These are phyloP conservation scores for Loriculus beryllinus DNA, from an alignment of 2,797 vertebrate genomes.

Conservation along the genomic window DNA sequence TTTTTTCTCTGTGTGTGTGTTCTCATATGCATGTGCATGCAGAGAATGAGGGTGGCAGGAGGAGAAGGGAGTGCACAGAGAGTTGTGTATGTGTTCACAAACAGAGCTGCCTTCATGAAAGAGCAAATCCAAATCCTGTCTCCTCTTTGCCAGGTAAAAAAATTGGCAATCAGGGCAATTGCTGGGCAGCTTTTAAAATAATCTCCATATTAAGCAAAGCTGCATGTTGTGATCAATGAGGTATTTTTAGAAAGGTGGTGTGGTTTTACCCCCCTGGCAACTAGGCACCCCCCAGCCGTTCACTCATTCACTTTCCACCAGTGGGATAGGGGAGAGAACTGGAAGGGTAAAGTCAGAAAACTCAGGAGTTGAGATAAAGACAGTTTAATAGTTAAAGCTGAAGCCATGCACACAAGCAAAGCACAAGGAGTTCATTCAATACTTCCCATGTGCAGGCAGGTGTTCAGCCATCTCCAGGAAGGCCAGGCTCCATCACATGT, in stretches of 20 bases:
- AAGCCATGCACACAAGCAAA: background rate
- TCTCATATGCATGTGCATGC: background rate
- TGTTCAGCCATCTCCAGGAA: background rate
- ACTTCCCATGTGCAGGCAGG: background rate
- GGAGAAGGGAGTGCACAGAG: fast-evolving
- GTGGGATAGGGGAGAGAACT: background rate
- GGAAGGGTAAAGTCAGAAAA: background rate
- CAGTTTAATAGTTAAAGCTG: background rate
- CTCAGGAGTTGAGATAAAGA: background rate
- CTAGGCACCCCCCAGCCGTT: background rate
- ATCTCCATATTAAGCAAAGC: background rate
- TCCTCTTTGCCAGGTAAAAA: background rate
- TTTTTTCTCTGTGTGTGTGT: background rate
- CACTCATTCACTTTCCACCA: background rate
- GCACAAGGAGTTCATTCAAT: background rate
- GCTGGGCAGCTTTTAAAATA: background rate
- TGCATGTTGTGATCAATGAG: background rate
- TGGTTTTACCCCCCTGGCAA: background rate
- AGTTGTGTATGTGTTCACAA: background rate
- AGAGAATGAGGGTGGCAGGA: background rate
- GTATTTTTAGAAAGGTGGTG: background rate
- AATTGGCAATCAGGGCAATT: background rate
- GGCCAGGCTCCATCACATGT: background rate
- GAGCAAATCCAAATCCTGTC: background rate
- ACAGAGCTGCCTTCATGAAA: background rate